Evolutionary conservation across 2,888 invertebrate species (phyloP).

Genomic region (Athalia cordata): DNA sequence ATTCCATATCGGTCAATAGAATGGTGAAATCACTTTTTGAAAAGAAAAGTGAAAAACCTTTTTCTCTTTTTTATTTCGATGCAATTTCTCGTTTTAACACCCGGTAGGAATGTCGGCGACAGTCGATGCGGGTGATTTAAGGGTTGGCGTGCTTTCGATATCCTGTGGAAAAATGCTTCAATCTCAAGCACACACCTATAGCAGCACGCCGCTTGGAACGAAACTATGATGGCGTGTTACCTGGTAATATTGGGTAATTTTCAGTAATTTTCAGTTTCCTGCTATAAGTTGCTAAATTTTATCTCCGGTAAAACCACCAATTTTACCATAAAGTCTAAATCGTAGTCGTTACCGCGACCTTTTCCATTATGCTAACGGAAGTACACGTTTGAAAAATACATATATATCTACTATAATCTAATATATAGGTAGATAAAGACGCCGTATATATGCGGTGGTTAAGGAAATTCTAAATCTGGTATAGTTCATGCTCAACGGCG

Average conservation of each 20-base stretch:
- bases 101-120: slow-evolving; percentile 21
- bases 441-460: not conserved
- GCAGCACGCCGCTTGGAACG: slow-evolving; percentile 47
- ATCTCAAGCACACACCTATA: slow-evolving; percentile 63
- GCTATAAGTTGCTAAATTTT: slow-evolving; percentile 56
- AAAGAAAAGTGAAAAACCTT: not conserved
- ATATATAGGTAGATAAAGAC: not conserved
- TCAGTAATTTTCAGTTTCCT: slow-evolving; percentile 64
- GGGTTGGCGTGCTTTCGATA: slow-evolving; percentile 61
- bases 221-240: slow-evolving; percentile 62
- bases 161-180: slow-evolving; percentile 66
- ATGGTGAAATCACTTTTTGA: not conserved
- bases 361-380: slow-evolving; percentile 8
- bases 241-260: slow-evolving; percentile 66
- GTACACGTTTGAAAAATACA: not conserved
- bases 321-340: slow-evolving; percentile 37
- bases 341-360: slow-evolving; percentile 31
- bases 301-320: slow-evolving; percentile 48
- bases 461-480: not conserved
- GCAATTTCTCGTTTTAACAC: not conserved
- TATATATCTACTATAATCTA: not conserved
- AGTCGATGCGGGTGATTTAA: slow-evolving; percentile 63
- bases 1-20: not conserved
- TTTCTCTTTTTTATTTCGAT: too few relatives aligned
- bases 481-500: slow-evolving; percentile 3